These are phyloP conservation scores for Trachemys scripta DNA, from an alignment of 2,113 vertebrate species.

Conservation along the genomic window DNA sequence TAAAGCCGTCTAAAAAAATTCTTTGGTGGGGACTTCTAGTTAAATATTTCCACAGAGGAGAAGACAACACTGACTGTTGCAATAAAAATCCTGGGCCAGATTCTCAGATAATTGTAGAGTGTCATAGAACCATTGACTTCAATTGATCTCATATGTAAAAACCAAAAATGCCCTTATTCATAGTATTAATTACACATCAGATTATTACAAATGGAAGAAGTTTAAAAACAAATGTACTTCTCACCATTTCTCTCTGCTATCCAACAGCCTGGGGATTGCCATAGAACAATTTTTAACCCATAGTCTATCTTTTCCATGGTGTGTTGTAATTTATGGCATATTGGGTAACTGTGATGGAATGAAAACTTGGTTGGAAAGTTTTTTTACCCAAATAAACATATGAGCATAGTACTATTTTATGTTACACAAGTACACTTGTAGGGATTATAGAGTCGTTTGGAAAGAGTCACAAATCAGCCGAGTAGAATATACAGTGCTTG, in stretches of 20 bases:
- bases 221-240: not conserved
- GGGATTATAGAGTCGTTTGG: not conserved
- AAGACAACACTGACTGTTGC: not conserved
- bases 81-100: slow-evolving; percentile 5
- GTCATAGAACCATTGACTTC: not conserved
- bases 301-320: not conserved
- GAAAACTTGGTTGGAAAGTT: not conserved
- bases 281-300: not conserved
- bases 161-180: slow-evolving; percentile 4
- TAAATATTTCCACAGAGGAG: not conserved
- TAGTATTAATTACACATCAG: not conserved
- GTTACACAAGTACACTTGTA: not conserved
- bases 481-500: not conserved
- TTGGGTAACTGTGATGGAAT: slow-evolving; percentile 24
- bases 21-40: not conserved
- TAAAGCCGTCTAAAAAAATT: not conserved
- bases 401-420: slow-evolving; percentile 17
- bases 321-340: slow-evolving; percentile 12
- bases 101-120: not conserved
- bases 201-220: slow-evolving; percentile 10
- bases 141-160: slow-evolving; percentile 20
- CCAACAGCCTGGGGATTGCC: not conserved
- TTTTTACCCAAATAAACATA: slow-evolving; percentile 3
- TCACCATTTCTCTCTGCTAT: not conserved
- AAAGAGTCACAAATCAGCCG: not conserved